phyloP scores from a whole-genome alignment of 2,113 vertebrate species.

The Poeciliopsis turrubarensis region DNA sequence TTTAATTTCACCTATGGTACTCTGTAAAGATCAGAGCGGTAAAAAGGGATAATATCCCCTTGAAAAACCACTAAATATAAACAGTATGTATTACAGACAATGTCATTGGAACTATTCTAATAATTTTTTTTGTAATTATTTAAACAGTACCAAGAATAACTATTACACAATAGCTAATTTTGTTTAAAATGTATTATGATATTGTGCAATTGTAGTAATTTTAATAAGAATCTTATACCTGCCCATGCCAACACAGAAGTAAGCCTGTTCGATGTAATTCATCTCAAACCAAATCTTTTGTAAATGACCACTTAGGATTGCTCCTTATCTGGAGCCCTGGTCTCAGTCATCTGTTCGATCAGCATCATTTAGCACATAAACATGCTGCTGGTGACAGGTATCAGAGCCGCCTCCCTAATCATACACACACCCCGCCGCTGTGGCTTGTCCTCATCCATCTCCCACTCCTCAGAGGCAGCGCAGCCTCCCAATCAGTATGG shows the following conservation, averaged over 20 bases:
- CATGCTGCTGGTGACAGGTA: slow-evolving; percentile 71
- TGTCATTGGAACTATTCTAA: not conserved
- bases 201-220: not conserved
- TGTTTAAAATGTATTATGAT: not conserved
- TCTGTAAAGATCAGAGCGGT: not conserved
- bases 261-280: slow-evolving; percentile 50
- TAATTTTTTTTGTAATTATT: not conserved
- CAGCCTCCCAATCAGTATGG: slow-evolving; percentile 76
- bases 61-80: not conserved
- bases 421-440: slow-evolving; percentile 61
- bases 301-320: slow-evolving; percentile 62
- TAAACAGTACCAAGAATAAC: not conserved
- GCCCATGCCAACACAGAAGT: slow-evolving; percentile 27
- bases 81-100: not conserved
- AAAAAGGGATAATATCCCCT: not conserved
- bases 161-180: not conserved
- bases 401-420: slow-evolving; percentile 75
- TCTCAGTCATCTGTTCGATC: slow-evolving; percentile 68
- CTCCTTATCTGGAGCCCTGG: slow-evolving; percentile 50
- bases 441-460: slow-evolving; percentile 74
- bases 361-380: slow-evolving; percentile 77
- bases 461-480: slow-evolving; percentile 68
- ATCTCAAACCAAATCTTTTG: slow-evolving; percentile 47
- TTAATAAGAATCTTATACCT: not conserved
- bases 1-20: not conserved